Evolutionary conservation across 2,888 invertebrate genomes (phyloP).

Genomic region (Vannuccia rotundouncinata): DNA sequence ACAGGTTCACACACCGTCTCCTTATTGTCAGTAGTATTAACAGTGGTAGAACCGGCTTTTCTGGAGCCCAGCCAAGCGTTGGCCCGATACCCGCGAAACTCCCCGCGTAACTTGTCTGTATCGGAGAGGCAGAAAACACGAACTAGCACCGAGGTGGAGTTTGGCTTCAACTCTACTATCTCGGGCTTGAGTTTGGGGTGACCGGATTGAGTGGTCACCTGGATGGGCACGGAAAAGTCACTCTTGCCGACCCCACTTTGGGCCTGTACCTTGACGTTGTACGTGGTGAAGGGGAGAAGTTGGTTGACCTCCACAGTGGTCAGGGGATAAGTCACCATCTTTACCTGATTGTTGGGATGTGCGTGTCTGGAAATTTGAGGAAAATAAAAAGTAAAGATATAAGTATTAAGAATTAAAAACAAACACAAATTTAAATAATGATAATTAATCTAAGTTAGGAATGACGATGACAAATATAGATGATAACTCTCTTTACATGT

Average conservation of each 20-base stretch:
- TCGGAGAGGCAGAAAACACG: background rate
- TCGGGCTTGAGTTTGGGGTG: background rate
- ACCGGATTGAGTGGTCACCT: background rate
- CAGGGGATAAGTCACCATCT: background rate
- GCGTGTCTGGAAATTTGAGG: background rate
- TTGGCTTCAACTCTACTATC: background rate
- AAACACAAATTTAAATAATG: background rate
- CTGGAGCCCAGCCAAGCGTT: background rate
- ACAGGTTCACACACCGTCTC: conserved; percentile 10
- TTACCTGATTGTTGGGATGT: background rate
- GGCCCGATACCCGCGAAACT: background rate
- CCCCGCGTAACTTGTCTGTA: background rate
- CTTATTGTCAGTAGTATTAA: conserved; percentile 1
- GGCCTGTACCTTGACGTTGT: background rate
- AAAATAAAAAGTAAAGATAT: background rate
- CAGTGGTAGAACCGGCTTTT: background rate
- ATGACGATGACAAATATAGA: background rate
- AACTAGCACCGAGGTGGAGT: background rate
- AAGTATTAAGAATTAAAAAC: background rate
- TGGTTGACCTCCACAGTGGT: background rate
- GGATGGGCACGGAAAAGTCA: background rate
- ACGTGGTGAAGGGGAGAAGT: background rate
- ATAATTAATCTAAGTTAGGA: background rate
- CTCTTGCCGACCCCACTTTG: background rate
- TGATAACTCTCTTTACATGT: background rate